Evolutionary conservation across 2,113 vertebrate genomes (phyloP).

Genomic region (Xiphophorus couchianus): DNA sequence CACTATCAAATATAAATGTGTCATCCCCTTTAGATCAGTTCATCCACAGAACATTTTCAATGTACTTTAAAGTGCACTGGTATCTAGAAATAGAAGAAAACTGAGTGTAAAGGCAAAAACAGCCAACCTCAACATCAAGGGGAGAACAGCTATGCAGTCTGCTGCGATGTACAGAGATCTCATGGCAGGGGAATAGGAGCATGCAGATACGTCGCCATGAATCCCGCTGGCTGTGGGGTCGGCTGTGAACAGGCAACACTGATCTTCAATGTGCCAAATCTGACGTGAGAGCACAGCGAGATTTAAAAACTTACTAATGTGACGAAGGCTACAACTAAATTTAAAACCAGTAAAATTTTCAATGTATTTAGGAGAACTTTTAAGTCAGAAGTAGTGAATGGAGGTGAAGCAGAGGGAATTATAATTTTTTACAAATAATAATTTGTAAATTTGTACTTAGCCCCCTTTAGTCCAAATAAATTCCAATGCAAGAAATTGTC

Average conservation of each 20-base stretch:
- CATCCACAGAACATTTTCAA: neutral
- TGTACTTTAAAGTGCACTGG: slow-evolving; percentile 9
- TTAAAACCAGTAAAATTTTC: neutral
- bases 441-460: neutral
- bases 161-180: slow-evolving; percentile 74
- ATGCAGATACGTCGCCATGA: slow-evolving; percentile 71
- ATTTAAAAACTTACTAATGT: neutral
- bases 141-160: slow-evolving; percentile 68
- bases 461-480: neutral
- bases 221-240: slow-evolving; percentile 74
- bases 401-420: neutral
- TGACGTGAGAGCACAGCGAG: slow-evolving; percentile 30
- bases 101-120: slow-evolving; percentile 17
- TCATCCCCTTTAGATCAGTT: neutral
- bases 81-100: slow-evolving; percentile 18
- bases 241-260: slow-evolving; percentile 77
- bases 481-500: no score
- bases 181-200: slow-evolving; percentile 63
- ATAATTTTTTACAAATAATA: neutral
- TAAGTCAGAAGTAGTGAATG: neutral
- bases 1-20: neutral
- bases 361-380: neutral
- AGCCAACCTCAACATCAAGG: slow-evolving; percentile 75
- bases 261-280: slow-evolving; percentile 83
- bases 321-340: neutral